These are phyloP conservation scores for Corydoras maculifer DNA, from an alignment of 2,113 vertebrate species.

Conservation along the genomic window DNA sequence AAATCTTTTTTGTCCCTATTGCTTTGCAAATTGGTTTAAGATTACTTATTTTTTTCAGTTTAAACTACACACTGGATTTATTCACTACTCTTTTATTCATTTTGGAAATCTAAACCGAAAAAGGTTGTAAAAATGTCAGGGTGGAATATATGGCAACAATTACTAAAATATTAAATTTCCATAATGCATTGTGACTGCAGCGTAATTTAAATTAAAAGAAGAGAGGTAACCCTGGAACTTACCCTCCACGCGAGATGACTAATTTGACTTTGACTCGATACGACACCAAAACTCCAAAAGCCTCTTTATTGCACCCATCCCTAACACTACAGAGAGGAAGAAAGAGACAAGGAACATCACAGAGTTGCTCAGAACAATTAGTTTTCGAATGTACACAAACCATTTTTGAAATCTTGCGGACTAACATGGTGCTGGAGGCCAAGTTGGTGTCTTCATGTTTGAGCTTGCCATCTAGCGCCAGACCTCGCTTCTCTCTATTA, in stretches of 20 bases:
- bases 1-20: no score
- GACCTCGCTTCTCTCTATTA: constrained; percentile 83
- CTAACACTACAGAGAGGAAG: constrained; percentile 58
- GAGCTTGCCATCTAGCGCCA: constrained; percentile 83
- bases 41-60: no score
- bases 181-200: background rate
- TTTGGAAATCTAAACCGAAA: no score
- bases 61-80: no score
- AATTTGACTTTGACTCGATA: constrained; percentile 76
- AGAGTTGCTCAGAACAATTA: background rate
- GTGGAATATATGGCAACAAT: no score
- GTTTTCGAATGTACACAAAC: background rate
- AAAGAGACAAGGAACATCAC: background rate
- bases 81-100: no score
- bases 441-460: constrained; percentile 91
- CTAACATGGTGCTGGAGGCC: constrained; percentile 85
- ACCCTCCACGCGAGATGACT: constrained; percentile 71
- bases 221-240: constrained; percentile 38
- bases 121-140: no score
- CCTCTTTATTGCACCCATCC: constrained; percentile 72
- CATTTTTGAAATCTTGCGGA: background rate
- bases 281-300: constrained; percentile 73
- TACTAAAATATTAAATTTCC: no score
- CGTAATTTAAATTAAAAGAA: background rate
- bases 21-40: no score